Percentiles rank a stretch among this genome's conserved stretches.
Evolutionary conservation across 1,140 invertebrate genomes (phyloP).

Genomic region (Cyrtorhinus lividipennis): DNA sequence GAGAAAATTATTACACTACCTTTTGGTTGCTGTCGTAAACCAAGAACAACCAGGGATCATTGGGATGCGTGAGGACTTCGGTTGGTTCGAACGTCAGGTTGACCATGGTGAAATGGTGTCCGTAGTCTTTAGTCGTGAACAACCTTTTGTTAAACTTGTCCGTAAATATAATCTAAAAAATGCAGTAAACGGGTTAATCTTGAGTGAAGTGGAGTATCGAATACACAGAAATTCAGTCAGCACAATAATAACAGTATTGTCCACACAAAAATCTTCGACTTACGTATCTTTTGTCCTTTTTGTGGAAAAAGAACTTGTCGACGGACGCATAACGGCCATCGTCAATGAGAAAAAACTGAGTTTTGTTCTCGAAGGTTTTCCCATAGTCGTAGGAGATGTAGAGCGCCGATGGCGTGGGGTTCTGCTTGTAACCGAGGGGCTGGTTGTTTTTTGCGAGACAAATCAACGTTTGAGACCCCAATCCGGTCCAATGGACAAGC

Average conservation of each 20-base stretch:
- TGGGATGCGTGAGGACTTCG: conserved; percentile 57
- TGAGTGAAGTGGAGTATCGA: no score
- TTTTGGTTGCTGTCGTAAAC: conserved; percentile 53
- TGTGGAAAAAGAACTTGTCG: conserved; percentile 73
- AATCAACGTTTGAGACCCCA: conserved; percentile 69
- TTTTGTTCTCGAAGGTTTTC: conserved; percentile 57
- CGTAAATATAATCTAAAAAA: conserved; percentile 64
- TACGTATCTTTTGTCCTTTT: conserved; percentile 56
- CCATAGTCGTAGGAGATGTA: conserved; percentile 81
- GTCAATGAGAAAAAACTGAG: conserved; percentile 42
- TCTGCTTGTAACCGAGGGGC: conserved; percentile 24
- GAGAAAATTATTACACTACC: no score
- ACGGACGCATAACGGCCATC: conserved; percentile 47
- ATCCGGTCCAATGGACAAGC: conserved; percentile 80
- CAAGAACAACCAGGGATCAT: conserved; percentile 40
- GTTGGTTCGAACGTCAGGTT: conserved; percentile 56
- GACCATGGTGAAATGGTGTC: conserved; percentile 41
- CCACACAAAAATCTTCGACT: no score
- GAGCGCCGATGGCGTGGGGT: conserved; percentile 47
- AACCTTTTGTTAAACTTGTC: conserved; percentile 61
- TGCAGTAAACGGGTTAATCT: no score
- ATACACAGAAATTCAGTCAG: no score
- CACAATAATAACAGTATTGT: no score
- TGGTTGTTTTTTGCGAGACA: conserved; percentile 55
- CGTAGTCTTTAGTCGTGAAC: conserved; percentile 61